Evolutionary conservation across 1,140 invertebrate species (phyloP).

Genomic region (Nasonia vitripennis): DNA sequence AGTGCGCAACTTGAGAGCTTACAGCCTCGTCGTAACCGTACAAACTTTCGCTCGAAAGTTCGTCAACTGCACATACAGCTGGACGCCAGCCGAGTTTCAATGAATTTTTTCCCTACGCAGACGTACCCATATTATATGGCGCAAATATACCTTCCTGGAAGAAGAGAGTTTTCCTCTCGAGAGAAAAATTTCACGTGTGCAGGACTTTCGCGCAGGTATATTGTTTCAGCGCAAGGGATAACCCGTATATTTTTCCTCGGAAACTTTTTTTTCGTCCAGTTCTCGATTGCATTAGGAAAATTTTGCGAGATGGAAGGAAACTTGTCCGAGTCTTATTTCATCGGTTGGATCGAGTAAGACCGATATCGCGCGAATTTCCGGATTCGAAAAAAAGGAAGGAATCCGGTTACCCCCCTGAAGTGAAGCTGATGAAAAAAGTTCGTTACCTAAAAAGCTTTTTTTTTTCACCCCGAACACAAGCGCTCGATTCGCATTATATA

Average conservation of each 20-base stretch:
- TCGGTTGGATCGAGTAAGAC: background rate
- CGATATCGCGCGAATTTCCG: background rate
- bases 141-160: too few relatives aligned
- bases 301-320: background rate
- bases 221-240: background rate
- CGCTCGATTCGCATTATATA: background rate
- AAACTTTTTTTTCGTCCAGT: background rate
- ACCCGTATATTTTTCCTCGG: background rate
- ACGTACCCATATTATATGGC: background rate
- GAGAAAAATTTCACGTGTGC: constrained; percentile 19
- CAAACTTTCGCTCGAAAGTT: constrained; percentile 34
- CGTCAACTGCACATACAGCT: background rate
- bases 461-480: background rate
- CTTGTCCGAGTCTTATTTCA: background rate
- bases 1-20: constrained; percentile 23
- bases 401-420: background rate
- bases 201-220: constrained; percentile 14
- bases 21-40: constrained; percentile 25
- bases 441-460: background rate
- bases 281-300: background rate
- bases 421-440: background rate
- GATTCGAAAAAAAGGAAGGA: background rate
- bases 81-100: constrained; percentile 31
- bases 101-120: constrained; percentile 23
- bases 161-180: background rate